Evolutionary conservation across 2,113 vertebrate genomes (phyloP).

Genomic region (Pelmatolapia mariae): DNA sequence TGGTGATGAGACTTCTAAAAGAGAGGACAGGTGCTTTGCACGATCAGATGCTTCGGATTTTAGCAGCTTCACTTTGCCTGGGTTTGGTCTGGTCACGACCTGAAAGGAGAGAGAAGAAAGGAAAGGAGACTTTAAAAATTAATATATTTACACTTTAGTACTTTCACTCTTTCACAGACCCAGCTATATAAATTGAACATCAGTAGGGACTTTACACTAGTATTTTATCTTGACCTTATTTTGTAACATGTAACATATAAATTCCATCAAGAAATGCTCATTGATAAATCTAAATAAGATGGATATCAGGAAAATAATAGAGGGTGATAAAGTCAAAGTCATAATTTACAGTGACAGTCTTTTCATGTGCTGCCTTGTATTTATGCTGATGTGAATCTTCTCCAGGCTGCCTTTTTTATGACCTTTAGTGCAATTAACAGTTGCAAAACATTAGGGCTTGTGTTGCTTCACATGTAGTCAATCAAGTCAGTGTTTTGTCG

Average conservation of each 20-base stretch:
- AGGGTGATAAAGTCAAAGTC: neutral
- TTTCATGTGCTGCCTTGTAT: neutral
- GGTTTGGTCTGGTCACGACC: neutral
- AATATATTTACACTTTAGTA: neutral
- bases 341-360: neutral
- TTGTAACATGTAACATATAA: neutral
- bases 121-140: neutral
- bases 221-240: neutral
- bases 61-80: neutral
- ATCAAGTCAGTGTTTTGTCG: slow-evolving; percentile 56
- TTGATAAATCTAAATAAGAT: neutral
- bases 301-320: neutral
- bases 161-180: neutral
- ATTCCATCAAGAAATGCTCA: neutral
- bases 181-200: neutral
- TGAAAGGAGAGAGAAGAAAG: neutral
- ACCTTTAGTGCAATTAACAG: slow-evolving; percentile 59
- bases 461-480: slow-evolving; percentile 62
- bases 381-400: slow-evolving; percentile 17
- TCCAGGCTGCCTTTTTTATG: slow-evolving; percentile 34
- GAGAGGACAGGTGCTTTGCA: neutral
- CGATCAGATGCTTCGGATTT: neutral
- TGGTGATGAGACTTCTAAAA: slow-evolving; percentile 2
- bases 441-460: slow-evolving; percentile 53
- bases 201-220: neutral